Percentiles rank a stretch among this genome's conserved stretches.
These are phyloP conservation scores for Limnephilus auricula DNA, from an alignment of 2,888 invertebrate species.

Conservation along the genomic window DNA sequence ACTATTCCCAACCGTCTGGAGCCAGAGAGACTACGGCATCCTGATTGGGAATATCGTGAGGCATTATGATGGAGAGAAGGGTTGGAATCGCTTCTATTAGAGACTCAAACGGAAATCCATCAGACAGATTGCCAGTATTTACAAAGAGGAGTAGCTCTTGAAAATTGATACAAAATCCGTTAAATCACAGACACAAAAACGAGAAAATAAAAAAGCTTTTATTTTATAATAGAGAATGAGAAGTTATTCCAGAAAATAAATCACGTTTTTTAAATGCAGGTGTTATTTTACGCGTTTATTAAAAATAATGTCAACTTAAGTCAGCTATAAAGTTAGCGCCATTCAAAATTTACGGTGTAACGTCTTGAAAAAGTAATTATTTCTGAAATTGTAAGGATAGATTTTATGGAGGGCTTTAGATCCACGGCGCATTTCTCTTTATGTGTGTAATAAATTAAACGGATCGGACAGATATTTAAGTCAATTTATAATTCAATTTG, in stretches of 20 bases:
- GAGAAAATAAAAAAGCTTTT: neutral
- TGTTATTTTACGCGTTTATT: neutral
- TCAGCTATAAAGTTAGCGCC: neutral
- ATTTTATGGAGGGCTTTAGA: neutral
- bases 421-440: neutral
- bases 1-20: no score
- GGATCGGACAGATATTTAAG: constrained; percentile 58
- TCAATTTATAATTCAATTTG: constrained; percentile 62
- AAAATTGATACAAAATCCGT: neutral
- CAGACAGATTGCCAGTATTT: neutral
- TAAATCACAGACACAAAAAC: neutral
- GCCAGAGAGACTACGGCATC: no score
- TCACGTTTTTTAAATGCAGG: neutral
- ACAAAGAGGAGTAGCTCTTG: neutral
- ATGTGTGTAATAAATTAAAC: constrained; percentile 39
- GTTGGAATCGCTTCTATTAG: no score
- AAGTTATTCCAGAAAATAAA: neutral
- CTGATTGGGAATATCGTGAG: no score
- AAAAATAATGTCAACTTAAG: neutral
- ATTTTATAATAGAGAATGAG: neutral
- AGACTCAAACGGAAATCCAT: neutral
- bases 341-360: neutral
- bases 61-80: no score
- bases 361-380: constrained; percentile 2
- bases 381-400: neutral